These are phyloP conservation scores for Petroica traversi DNA, from an alignment of 2,113 vertebrate species.

Conservation along the genomic window DNA sequence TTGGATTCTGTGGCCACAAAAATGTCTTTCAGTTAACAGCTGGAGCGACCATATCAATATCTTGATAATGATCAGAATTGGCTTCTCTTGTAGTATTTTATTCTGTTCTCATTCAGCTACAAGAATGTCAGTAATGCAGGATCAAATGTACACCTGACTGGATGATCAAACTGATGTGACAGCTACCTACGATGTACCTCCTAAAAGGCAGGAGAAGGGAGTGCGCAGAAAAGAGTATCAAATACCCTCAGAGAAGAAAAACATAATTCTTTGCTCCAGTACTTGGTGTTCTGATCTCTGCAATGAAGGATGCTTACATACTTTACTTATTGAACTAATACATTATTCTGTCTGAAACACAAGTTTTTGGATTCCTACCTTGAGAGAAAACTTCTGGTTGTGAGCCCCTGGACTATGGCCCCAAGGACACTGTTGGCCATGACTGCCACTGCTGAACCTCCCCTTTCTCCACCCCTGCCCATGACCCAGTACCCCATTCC, in stretches of 20 bases:
- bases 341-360: not conserved
- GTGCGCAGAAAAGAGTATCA: not conserved
- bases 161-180: not conserved
- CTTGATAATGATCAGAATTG: conserved; percentile 12
- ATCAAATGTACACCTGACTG: not conserved
- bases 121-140: conserved; percentile 23
- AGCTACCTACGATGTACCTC: fast-evolving
- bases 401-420: not conserved
- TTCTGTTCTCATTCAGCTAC: not conserved
- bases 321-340: not conserved
- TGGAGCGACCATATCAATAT: not conserved
- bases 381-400: not conserved
- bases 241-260: not conserved
- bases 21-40: not conserved
- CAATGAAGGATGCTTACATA: not conserved
- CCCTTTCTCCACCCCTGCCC: not conserved
- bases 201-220: not conserved
- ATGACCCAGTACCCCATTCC: fast-evolving
- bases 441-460: not conserved
- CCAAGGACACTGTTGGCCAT: not conserved
- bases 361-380: not conserved
- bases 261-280: not conserved
- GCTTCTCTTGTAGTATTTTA: not conserved
- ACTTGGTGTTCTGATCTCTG: not conserved
- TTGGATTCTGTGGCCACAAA: not conserved